Evolutionary conservation across 2,888 invertebrate genomes (phyloP), one percentile per base, ranked within the genome.

Genomic region (Sesia bembeciformis): DNA sequence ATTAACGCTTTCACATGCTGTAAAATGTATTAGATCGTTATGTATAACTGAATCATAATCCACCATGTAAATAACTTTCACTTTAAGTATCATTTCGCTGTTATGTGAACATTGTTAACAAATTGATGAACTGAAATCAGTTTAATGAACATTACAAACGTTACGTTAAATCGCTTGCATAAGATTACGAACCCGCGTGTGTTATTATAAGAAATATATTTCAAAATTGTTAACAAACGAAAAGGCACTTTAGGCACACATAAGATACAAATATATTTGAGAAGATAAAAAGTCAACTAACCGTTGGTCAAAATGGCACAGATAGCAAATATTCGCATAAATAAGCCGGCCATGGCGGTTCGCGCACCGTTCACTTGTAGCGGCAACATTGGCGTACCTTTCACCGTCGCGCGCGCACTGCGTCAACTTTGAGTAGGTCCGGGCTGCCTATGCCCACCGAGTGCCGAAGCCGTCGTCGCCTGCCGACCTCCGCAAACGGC

Each of bases 401-500:
- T 89, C 88, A 88, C 88, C 76, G 81, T 61, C 85, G 84, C 81
- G 74, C 68, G 79, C 83, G 78, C 78, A 89, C 88, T 89, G 84
- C 64, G 68, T 64, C 56, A 23, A 23, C 23, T 23, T 61, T 53
- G 54, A 39, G 39, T 39, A 39, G 39, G 8, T 57, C 53, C 62
- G 61, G 57, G 60, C 56, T 56, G 60, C 58, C 57, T n/a, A 56
- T 57, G 52, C 55, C 67, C 66, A 63, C 62, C 65, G 68, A 63
- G 66, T 57, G 62, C 64, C 68, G 63, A 62, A 63, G 64, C 70
- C 65, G 66, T 67, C 70, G 68, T 49, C 7, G 49, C 78, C 78
- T 64, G 71, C 70, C 78, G 81, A 80, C 83, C 82, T 81, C 81
- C 77, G 67, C 64, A 56, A 68, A 62, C 70, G 72, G 83, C 86